These are phyloP conservation scores for Lymantria monacha DNA, from an alignment of 2,888 invertebrate species.

Conservation along the genomic window DNA sequence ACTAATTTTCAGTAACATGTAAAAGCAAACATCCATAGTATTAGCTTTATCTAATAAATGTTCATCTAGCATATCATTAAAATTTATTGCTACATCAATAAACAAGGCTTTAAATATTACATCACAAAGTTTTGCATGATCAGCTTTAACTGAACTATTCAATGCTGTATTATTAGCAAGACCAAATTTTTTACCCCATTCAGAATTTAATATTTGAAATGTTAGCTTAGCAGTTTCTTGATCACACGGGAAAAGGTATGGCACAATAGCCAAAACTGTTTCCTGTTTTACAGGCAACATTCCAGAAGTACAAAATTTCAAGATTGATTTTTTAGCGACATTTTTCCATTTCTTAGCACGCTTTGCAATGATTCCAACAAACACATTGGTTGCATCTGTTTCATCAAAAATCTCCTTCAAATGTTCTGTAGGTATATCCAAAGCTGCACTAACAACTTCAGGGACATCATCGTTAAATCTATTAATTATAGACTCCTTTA, in stretches of 20 bases:
- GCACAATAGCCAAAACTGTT: constrained; percentile 82
- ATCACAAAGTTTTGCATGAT: constrained; percentile 48
- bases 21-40: constrained; percentile 59
- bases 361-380: constrained; percentile 78
- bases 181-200: constrained; percentile 62
- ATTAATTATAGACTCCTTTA: constrained; percentile 84
- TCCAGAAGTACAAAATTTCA: constrained; percentile 70
- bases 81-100: constrained; percentile 42
- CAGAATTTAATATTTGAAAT: constrained; percentile 57
- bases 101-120: constrained; percentile 58
- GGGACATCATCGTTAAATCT: constrained; percentile 86
- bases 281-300: constrained; percentile 77
- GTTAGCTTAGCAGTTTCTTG: constrained; percentile 49
- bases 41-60: constrained; percentile 50
- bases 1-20: constrained; percentile 69
- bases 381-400: constrained; percentile 64
- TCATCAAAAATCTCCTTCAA: constrained; percentile 68
- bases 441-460: constrained; percentile 81
- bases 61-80: constrained; percentile 54
- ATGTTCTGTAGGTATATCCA: constrained; percentile 66
- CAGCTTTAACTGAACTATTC: constrained; percentile 39
- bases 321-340: constrained; percentile 62
- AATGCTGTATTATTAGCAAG: constrained; percentile 39
- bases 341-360: constrained; percentile 60
- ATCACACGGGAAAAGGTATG: constrained; percentile 83